These are phyloP conservation scores for Molanna angustata DNA, from an alignment of 2,888 invertebrate species.

Conservation along the genomic window DNA sequence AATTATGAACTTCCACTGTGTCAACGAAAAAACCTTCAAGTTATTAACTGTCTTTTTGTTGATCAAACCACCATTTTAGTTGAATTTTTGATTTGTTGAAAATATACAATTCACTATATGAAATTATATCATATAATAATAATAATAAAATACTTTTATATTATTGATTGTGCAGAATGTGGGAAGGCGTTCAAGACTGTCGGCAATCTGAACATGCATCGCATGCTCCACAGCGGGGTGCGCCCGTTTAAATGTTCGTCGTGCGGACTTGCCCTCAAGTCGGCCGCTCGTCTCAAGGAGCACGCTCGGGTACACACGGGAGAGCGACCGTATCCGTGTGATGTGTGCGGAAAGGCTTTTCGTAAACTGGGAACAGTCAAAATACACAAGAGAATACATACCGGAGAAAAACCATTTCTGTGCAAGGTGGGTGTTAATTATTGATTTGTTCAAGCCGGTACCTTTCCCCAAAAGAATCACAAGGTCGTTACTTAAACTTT, in stretches of 20 bases:
- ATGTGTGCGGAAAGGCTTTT: not conserved
- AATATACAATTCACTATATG: too few species aligned
- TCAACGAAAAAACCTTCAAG: too few species aligned
- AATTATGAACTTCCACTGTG: too few species aligned
- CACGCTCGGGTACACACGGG: not conserved
- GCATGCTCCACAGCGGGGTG: not conserved
- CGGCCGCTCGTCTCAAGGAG: not conserved
- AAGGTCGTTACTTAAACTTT: too few species aligned
- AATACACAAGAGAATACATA: slow-evolving; percentile 7
- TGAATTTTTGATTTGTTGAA: too few species aligned
- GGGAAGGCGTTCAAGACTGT: not conserved
- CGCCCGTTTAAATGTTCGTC: not conserved
- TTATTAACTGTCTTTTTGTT: too few species aligned
- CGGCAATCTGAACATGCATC: not conserved
- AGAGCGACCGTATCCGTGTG: not conserved
- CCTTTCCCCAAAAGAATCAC: too few species aligned
- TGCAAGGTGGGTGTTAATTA: too few species aligned
- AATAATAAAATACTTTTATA: too few species aligned
- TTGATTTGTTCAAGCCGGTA: too few species aligned
- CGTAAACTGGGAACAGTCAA: not conserved
- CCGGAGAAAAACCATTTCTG: slow-evolving; percentile 7
- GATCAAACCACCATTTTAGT: too few species aligned
- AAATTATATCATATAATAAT: too few species aligned
- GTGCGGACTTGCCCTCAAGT: not conserved
- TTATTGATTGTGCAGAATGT: not conserved